These are phyloP conservation scores for Hirtodrosophila duncani DNA, from an alignment of 2,888 invertebrate species.

Conservation along the genomic window DNA sequence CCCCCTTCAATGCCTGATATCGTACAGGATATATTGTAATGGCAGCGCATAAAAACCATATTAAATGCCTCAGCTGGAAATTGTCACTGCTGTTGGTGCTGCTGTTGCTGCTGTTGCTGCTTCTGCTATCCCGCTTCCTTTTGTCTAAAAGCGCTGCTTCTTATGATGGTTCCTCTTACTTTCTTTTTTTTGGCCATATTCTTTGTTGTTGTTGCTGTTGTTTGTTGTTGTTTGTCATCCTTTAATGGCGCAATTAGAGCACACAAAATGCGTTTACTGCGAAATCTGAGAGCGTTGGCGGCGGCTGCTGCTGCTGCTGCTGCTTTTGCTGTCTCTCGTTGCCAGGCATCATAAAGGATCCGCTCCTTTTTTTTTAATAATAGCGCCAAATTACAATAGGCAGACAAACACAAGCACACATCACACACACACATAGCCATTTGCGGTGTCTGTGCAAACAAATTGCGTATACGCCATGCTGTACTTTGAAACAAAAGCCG, in stretches of 20 bases:
- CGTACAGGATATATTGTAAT: too few relatives aligned
- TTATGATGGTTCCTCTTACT: slow-evolving; percentile 12
- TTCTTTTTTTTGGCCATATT: slow-evolving; percentile 23
- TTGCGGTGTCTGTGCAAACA: slow-evolving; percentile 33
- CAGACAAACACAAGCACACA: slow-evolving; percentile 32
- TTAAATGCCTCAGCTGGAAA: slow-evolving; percentile 53
- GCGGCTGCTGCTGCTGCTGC: slow-evolving; percentile 33
- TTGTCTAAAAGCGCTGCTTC: slow-evolving; percentile 16
- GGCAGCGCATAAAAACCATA: slow-evolving; percentile 59
- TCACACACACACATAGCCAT: slow-evolving; percentile 16
- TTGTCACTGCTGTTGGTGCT: slow-evolving; percentile 39
- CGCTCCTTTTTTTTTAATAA: too few relatives aligned
- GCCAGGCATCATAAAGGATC: slow-evolving; percentile 65
- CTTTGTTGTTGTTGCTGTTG: slow-evolving; percentile 9
- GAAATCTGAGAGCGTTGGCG: slow-evolving; percentile 57
- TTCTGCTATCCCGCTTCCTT: slow-evolving; percentile 6
- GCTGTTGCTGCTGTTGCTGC: slow-evolving; percentile 19
- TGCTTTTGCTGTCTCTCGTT: slow-evolving; percentile 17
- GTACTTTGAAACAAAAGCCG: slow-evolving; percentile 70
- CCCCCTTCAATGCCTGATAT: too few relatives aligned
- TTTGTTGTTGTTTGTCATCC: slow-evolving; percentile 61
- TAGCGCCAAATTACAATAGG: slow-evolving; percentile 70
- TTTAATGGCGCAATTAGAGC: slow-evolving; percentile 72
- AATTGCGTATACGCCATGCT: slow-evolving; percentile 67
- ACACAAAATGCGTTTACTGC: slow-evolving; percentile 68